Percentiles rank a stretch among this genome's conserved stretches.
Conservation (phyloP, 2,888 invertebrate species). For the Eurois occulta region DNA sequence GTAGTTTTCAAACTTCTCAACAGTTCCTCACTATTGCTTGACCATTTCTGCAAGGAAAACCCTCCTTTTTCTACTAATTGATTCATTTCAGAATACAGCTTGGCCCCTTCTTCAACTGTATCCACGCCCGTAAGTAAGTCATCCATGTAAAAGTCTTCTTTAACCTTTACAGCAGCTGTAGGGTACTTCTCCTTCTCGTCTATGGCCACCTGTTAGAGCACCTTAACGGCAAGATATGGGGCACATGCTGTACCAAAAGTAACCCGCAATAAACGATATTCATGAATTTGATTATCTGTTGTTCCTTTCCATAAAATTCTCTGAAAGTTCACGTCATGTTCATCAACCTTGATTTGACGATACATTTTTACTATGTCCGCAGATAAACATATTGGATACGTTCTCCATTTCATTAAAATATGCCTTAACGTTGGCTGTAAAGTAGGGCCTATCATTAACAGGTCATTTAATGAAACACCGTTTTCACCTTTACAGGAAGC, state of each 20-base stretch:
- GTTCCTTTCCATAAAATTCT: not conserved
- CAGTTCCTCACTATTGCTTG: not conserved
- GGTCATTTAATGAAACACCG: constrained; percentile 1
- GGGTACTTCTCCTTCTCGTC: constrained; percentile 2
- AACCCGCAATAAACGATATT: constrained; percentile 3
- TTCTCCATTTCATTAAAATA: not conserved
- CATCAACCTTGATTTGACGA: constrained; percentile 3
- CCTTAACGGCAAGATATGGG: constrained; percentile 10
- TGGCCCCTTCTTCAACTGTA: not conserved
- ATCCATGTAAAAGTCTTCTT: not conserved
- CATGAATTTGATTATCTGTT: not conserved
- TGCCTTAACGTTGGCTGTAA: not conserved
- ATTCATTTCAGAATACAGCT: not conserved
- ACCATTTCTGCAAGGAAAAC: constrained; percentile 8
- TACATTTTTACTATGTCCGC: constrained; percentile 12
- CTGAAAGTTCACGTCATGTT: not conserved
- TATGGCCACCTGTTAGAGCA: not conserved
- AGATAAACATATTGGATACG: constrained; percentile 1
- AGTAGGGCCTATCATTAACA: constrained; percentile 2
- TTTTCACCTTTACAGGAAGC: constrained; percentile 9
- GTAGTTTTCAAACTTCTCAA: not conserved
- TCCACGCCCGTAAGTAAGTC: not conserved
- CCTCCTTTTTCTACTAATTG: not conserved
- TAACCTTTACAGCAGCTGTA: not conserved
- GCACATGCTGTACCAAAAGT: constrained; percentile 9